Conservation (phyloP, 2,113 vertebrate genomes). For the Numida meleagris region DNA sequence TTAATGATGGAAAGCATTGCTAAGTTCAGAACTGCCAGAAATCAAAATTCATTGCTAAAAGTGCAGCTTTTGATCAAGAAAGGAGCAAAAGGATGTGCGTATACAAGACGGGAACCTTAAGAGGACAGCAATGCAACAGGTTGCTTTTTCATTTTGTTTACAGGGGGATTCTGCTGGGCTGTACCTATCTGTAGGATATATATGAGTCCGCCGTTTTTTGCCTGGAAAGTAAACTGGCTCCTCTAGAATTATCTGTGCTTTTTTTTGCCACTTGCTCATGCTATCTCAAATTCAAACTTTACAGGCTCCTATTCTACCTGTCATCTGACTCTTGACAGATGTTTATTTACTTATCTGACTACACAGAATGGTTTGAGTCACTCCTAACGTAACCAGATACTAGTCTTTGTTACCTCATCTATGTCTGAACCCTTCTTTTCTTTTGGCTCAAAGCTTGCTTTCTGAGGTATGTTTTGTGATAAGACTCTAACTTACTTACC, state of each 20-base stretch:
- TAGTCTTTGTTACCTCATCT: background rate
- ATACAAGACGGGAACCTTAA: background rate
- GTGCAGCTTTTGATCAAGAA: slow-evolving; percentile 1
- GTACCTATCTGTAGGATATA: background rate
- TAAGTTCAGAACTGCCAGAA: background rate
- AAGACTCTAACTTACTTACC: too few species aligned
- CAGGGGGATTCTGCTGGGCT: background rate
- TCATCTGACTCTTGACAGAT: background rate
- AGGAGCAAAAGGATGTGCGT: background rate
- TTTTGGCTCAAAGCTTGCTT: too few species aligned
- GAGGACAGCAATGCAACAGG: background rate
- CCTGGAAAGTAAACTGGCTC: background rate
- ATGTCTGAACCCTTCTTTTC: too few species aligned
- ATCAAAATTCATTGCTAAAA: background rate
- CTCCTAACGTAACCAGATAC: background rate
- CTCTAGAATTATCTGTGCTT: background rate
- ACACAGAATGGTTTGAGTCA: background rate
- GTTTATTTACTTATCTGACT: background rate
- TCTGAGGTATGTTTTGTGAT: too few species aligned
- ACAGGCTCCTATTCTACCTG: background rate
- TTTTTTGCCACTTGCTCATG: background rate
- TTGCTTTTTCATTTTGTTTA: background rate
- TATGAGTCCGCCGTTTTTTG: background rate
- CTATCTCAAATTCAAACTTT: slow-evolving; percentile 14
- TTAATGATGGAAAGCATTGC: background rate